Base-by-base conservation (phyloP, 2,888 invertebrate genomes). In the Leptopterna dolabrata region DNA sequence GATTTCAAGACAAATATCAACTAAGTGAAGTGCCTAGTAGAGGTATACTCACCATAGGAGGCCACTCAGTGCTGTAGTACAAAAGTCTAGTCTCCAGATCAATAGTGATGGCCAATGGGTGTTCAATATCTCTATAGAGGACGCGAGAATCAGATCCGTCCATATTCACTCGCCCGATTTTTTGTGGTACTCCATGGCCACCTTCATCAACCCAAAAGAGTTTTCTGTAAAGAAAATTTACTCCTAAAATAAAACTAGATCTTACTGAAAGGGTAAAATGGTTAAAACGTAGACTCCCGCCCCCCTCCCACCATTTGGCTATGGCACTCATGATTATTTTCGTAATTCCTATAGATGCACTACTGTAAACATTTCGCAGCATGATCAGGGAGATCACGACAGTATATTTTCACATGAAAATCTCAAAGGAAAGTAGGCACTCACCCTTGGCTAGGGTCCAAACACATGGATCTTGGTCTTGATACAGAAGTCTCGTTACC, bases 121-220 rank as follows among this genome's bases (percentile, higher is more conserved):
- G 93, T 89, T 95, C 94, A 11, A 96, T 93, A 63, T 94, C 93
- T 84, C 95, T 95, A 16, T 89, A 80, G 0, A 99, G 92, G 3
- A 97, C 94, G 0, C 94, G 92, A 0, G 98, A 93, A 90, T 95
- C 95, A 16, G 95, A 94, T 0, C 99, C 99, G 91, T 98, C 98
- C 97, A 99, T 97, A 91, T 97, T 96, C 0, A 97, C 97, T 90
- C 95, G 96, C 0, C 95, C 97, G 43, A 99, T 95, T 92, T 99
- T 99, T 0, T 95, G 94, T 0, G 97, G 96, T 0, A 98, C 96
- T 0, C 97, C 97, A 88, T 93, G 95, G 11, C 97, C 98, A 13
- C 99, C 99, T 90, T 97, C 96, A 91, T 99, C 99, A 13, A 98
- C 94, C 99, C 99, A 99, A 92, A 97, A 99, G 41, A 98, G 92